Conservation (phyloP, 53 echinoderm and acorn worm genomes). For the Luidia sarsii region DNA sequence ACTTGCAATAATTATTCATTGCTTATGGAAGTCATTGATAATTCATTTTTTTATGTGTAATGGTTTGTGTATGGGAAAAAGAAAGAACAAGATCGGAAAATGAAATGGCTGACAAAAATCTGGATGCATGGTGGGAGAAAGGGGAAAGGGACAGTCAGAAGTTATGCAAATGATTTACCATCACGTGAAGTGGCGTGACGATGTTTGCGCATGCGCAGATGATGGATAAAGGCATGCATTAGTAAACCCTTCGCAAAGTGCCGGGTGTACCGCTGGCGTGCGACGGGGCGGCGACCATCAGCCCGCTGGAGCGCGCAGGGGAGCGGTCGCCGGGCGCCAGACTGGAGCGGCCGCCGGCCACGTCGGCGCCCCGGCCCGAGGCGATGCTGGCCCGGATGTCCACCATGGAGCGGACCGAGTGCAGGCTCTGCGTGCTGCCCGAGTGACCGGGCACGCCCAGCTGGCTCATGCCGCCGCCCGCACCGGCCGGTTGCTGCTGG, state of each 20-base stretch:
- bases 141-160: too few relatives aligned
- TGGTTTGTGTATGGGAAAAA: too few relatives aligned
- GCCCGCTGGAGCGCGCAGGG: not conserved
- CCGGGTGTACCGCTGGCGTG: conserved; percentile 47
- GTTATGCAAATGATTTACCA: conserved; percentile 51
- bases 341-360: conserved; percentile 6
- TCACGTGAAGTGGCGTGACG: conserved; percentile 33
- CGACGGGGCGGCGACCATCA: conserved; percentile 12
- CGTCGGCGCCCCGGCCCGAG: conserved; percentile 77
- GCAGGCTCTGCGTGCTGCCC: conserved; percentile 65
- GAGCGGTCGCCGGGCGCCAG: conserved; percentile 14
- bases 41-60: too few relatives aligned
- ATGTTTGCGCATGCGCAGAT: conserved; percentile 57
- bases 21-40: too few relatives aligned
- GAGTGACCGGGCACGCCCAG: conserved; percentile 56
- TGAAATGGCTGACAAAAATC: too few relatives aligned
- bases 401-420: conserved; percentile 83
- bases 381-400: conserved; percentile 94
- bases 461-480: conserved; percentile 33
- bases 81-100: too few relatives aligned
- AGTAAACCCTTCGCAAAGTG: conserved; percentile 56
- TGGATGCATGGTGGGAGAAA: too few relatives aligned
- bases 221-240: conserved; percentile 60
- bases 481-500: conserved; percentile 16
- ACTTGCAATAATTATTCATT: too few relatives aligned